Evolutionary conservation across 2,888 invertebrate genomes (phyloP).

Genomic region (Carabus problematicus): DNA sequence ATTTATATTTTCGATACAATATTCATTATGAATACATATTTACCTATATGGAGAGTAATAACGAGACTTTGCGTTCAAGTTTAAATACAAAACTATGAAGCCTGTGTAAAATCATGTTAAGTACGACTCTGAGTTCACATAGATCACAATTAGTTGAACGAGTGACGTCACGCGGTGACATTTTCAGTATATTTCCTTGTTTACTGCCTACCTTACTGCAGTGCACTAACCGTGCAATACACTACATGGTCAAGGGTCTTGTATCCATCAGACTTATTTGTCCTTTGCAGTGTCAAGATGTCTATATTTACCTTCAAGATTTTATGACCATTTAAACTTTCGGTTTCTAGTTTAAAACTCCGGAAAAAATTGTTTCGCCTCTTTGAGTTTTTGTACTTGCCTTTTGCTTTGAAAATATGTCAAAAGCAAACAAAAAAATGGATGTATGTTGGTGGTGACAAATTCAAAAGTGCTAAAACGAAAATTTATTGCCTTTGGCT

Average conservation of each 20-base stretch:
- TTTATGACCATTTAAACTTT: conserved; percentile 6
- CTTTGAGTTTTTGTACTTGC: neutral
- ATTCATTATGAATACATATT: too few species aligned
- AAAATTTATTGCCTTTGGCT: too few species aligned
- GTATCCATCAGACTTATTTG: too few species aligned
- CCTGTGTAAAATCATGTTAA: neutral
- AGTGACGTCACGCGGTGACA: conserved; percentile 19
- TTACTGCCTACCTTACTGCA: conserved; percentile 24
- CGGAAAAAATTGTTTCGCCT: conserved; percentile 10
- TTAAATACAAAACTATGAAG: too few species aligned
- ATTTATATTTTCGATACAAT: too few species aligned
- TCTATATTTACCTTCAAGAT: too few species aligned
- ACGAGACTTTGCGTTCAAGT: too few species aligned
- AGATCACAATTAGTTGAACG: neutral
- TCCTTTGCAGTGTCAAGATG: too few species aligned
- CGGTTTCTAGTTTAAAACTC: conserved; percentile 6
- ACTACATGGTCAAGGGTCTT: too few species aligned
- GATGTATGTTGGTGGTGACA: neutral
- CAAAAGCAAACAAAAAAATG: neutral
- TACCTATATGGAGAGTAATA: too few species aligned
- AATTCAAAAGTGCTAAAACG: too few species aligned
- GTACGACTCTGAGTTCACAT: neutral
- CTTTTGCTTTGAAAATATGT: conserved; percentile 27
- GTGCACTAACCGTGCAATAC: neutral
- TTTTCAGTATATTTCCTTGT: conserved; percentile 19